These are phyloP conservation scores for Ganaspis sp. DNA, from an alignment of 1,140 invertebrate species.

Conservation along the genomic window DNA sequence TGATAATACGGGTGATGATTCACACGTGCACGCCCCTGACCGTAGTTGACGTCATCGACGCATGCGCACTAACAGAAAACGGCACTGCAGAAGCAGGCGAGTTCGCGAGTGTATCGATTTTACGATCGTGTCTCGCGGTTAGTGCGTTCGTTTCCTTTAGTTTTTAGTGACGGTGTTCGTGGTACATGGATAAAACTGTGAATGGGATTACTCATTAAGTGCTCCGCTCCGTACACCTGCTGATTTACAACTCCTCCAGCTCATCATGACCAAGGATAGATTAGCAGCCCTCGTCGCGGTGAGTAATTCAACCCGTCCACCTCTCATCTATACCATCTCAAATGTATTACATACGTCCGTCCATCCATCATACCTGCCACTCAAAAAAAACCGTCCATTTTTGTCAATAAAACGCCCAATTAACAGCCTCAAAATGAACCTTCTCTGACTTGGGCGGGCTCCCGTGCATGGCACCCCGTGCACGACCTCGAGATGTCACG, in stretches of 20 bases:
- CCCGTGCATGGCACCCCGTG: background rate
- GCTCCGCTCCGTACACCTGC: slow-evolving; percentile 65
- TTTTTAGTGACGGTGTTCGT: slow-evolving; percentile 81
- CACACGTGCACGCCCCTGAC: background rate
- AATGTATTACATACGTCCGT: background rate
- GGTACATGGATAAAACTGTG: slow-evolving; percentile 83
- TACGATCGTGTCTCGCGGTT: slow-evolving; percentile 83
- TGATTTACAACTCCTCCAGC: slow-evolving; percentile 71
- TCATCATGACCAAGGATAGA: slow-evolving; percentile 97
- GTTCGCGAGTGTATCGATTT: slow-evolving; percentile 84
- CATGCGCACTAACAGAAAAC: slow-evolving; percentile 47
- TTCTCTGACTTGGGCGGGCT: background rate
- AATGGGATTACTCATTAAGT: slow-evolving; percentile 84
- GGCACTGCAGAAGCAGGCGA: slow-evolving; percentile 77
- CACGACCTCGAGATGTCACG: slow-evolving; percentile 4
- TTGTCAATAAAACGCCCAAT: background rate
- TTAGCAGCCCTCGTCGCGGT: slow-evolving; percentile 97
- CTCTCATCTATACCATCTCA: background rate
- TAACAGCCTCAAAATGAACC: background rate
- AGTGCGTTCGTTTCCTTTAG: slow-evolving; percentile 80
- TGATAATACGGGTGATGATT: background rate
- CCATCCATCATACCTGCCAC: background rate
- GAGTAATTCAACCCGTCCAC: slow-evolving; percentile 70
- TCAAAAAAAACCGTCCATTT: background rate
- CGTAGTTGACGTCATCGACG: slow-evolving; percentile 33